Evolutionary conservation across 2,113 vertebrate genomes (phyloP).

Genomic region (Pipra filicauda): DNA sequence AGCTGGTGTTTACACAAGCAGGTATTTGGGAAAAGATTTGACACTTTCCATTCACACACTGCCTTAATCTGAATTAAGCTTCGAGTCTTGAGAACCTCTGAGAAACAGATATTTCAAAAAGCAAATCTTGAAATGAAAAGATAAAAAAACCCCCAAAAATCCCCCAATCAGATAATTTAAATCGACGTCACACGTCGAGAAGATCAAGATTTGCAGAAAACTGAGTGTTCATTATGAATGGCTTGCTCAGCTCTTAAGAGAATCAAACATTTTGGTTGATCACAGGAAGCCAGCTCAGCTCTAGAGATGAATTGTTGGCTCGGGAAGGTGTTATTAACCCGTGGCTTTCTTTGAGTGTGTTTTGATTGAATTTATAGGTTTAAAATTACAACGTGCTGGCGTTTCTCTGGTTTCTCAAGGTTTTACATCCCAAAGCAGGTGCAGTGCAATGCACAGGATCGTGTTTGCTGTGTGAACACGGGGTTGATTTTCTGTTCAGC

Average conservation of each 20-base stretch:
- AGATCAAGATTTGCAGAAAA: neutral
- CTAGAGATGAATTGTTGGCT: neutral
- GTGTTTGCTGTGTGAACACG: rapidly evolving
- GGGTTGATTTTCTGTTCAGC: neutral
- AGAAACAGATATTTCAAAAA: neutral
- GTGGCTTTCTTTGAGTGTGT: neutral
- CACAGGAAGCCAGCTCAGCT: neutral
- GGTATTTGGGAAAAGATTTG: neutral
- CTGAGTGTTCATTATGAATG: neutral
- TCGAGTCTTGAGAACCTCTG: neutral
- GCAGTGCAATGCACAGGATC: neutral
- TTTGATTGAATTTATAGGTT: neutral
- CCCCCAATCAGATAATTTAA: neutral
- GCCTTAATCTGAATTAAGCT: neutral
- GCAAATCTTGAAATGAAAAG: neutral
- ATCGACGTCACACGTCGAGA: neutral
- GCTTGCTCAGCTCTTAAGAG: neutral
- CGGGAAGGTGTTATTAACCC: neutral
- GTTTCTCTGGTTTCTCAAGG: neutral
- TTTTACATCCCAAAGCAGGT: neutral
- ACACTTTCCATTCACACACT: neutral
- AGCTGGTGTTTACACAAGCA: neutral
- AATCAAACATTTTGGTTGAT: neutral
- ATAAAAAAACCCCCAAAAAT: neutral
- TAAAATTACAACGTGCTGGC: neutral